Percentiles rank a stretch among this genome's conserved stretches.
Conservation (phyloP, 2,113 vertebrate genomes). For the Ophthalmolycus amberensis region DNA sequence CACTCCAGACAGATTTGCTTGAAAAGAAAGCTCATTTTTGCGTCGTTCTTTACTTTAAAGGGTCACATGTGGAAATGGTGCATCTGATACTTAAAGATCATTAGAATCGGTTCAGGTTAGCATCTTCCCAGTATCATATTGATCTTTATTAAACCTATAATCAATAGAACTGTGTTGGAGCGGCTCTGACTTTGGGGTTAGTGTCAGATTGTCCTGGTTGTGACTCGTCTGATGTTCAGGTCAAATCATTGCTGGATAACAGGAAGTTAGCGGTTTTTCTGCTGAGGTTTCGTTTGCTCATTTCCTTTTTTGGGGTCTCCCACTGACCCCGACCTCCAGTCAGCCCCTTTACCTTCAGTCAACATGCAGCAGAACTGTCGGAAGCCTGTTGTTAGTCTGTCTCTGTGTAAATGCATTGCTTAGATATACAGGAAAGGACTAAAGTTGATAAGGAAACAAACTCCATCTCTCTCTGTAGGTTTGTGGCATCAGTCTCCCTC, state of each 20-base stretch:
- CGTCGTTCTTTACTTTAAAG: background rate
- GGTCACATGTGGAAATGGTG: too few relatives aligned
- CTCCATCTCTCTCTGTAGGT: constrained; percentile 79
- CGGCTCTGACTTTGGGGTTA: background rate
- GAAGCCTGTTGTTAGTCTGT: background rate
- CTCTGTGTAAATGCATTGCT: background rate
- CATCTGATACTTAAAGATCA: background rate
- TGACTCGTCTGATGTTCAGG: background rate
- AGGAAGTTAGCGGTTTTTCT: constrained; percentile 64
- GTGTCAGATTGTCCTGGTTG: background rate
- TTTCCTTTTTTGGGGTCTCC: constrained; percentile 50
- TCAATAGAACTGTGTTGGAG: background rate
- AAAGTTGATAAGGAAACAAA: background rate
- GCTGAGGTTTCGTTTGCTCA: constrained; percentile 59
- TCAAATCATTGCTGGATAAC: constrained; percentile 32
- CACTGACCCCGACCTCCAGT: background rate
- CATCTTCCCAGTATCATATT: background rate
- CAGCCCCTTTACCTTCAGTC: background rate
- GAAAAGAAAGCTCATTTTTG: background rate
- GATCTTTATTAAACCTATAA: background rate
- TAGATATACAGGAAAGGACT: background rate
- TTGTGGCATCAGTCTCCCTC: constrained; percentile 91
- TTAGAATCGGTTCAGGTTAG: background rate
- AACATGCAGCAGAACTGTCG: background rate
- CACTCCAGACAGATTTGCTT: background rate